Conservation (phyloP, 2,113 vertebrate genomes). For the Chloroceryle aenea region DNA sequence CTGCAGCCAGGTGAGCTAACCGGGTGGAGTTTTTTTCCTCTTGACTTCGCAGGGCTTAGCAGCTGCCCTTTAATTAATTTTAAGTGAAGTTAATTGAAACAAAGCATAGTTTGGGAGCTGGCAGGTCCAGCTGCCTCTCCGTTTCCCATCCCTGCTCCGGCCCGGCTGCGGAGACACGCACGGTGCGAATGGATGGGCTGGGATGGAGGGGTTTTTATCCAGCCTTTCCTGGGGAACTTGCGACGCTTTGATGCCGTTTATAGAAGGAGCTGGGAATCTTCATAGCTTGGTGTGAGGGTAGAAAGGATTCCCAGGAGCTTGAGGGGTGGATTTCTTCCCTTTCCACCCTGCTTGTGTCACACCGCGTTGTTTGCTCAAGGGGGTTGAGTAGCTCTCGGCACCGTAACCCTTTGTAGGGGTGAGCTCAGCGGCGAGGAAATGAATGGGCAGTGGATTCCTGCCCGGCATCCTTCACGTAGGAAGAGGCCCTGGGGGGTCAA, state of each 20-base stretch:
- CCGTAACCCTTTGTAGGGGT: not conserved
- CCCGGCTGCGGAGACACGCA: not conserved
- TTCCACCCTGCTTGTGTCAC: not conserved
- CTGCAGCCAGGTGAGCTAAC: slow-evolving; percentile 25
- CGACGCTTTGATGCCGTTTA: fast-evolving
- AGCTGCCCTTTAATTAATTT: slow-evolving; percentile 67
- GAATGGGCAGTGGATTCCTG: not conserved
- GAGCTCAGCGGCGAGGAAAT: not conserved
- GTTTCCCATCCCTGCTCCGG: not conserved
- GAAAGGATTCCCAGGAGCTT: fast-evolving
- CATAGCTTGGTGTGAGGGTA: not conserved
- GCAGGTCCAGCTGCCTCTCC: not conserved
- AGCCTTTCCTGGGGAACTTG: not conserved
- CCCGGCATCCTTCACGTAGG: not conserved
- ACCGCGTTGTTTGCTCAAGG: not conserved
- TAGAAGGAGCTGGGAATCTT: not conserved
- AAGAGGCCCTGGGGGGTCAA: not conserved
- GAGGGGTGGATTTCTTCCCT: not conserved
- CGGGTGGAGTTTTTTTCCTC: slow-evolving; percentile 45
- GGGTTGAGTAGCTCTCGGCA: not conserved
- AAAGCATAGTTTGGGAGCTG: not conserved
- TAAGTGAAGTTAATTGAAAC: slow-evolving; percentile 44
- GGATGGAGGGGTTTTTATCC: not conserved
- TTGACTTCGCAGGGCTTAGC: not conserved
- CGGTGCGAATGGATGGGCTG: fast-evolving